Base-by-base conservation (phyloP, 1,140 invertebrate species). In the Sinonovacula constricta region DNA sequence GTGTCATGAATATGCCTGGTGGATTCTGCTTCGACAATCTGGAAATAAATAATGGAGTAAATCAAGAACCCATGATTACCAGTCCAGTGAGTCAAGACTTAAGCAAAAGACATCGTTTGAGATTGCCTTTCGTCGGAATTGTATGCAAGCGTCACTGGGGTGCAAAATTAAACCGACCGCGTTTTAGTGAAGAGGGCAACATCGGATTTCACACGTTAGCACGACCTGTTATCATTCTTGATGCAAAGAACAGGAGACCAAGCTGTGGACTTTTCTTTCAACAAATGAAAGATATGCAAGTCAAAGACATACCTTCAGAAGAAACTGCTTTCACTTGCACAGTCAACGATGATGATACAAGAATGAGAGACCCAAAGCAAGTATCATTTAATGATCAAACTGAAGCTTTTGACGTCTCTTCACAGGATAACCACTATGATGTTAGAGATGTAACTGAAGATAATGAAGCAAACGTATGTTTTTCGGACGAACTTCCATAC, bases 21-120 rank as follows among this genome's bases (percentile, higher is more conserved):
- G 72, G 72, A 10, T 59, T 57, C 53, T 49, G 53, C 39, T 67
- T 56, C 22, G 53, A 24, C 12, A 28, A 28, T 34, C 18, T 76
- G 24, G 18, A 62, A 14, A 76, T 76, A 26, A 67, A 67, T 51
- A 76, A 76, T 59, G 72, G 72, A 12, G 45, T 76, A 18, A 76
- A 76, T 36, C 31, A 76, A 31, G 31, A 59, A 1, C 63, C 63
- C 7, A 54, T 66, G 45, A 28, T 67, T n/a, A 18, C 51, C n/a
- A 33, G 45, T 10, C 45, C 30, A 24, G n/a, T 76, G 12, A 28
- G 57, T 5, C 62, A 76, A 49, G 72, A 76, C 65, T 74, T 60
- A 12, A 30, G 49, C 57, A 66, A 49, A 45, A 33, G 33, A 30
- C 57, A 0, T 45, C 22, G 26, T 63, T 15, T 15, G 28, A 39